Evolutionary conservation across 2,797 vertebrate genomes (phyloP).

Genomic region (Manis pentadactyla): DNA sequence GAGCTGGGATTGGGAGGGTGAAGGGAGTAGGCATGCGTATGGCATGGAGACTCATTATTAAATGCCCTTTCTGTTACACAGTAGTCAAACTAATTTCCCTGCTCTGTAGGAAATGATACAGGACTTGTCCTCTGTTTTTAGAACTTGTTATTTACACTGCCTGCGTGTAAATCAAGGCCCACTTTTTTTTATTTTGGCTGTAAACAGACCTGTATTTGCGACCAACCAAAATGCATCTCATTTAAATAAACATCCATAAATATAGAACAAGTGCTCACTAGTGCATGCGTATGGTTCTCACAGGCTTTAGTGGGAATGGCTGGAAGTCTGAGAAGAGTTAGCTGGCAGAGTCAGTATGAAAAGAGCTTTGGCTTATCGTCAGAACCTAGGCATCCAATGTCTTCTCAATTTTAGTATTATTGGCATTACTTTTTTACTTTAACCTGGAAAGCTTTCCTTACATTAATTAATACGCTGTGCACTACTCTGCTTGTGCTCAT

Average conservation of each 20-base stretch:
- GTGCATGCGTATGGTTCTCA: background rate
- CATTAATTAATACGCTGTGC: background rate
- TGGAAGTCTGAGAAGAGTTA: conserved; percentile 45
- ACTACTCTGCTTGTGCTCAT: background rate
- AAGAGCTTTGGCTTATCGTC: conserved; percentile 56
- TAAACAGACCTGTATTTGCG: conserved; percentile 54
- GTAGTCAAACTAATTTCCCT: background rate
- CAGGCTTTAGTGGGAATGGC: background rate
- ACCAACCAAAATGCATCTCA: conserved; percentile 46
- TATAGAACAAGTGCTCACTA: conserved; percentile 53
- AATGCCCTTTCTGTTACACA: background rate
- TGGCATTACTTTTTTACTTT: background rate
- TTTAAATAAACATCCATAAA: conserved; percentile 60
- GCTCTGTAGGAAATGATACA: background rate
- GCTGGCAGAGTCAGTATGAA: conserved; percentile 41
- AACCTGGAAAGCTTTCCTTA: conserved; percentile 34
- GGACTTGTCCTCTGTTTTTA: conserved; percentile 48
- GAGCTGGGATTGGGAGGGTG: background rate
- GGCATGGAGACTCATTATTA: background rate
- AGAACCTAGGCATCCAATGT: conserved; percentile 67
- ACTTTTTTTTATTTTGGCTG: conserved; percentile 41
- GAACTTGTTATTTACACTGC: conserved; percentile 55
- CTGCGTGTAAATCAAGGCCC: background rate
- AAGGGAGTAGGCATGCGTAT: background rate
- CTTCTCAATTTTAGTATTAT: conserved; percentile 58